Evolutionary conservation across 2,888 invertebrate genomes (phyloP), one percentile per base, ranked within the genome.

Genomic region (Cryptocephalus primarius): DNA sequence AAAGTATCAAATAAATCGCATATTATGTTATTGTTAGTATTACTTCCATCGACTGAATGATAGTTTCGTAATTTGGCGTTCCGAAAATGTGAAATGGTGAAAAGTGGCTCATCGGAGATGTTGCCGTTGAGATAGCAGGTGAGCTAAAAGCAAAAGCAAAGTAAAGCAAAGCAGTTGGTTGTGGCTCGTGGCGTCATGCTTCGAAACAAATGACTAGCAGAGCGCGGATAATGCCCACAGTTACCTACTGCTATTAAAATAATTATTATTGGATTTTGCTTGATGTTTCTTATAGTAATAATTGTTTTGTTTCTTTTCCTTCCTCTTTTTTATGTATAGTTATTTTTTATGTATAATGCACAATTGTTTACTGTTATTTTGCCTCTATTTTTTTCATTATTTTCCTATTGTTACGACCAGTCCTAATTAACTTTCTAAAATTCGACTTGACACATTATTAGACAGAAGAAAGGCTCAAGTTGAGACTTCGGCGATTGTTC

Each of bases 161-260:
- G 12, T n/a, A 11, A 36, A 36, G 36, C 12, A 12, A 11, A 14
- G 11, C 63, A 61, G 64, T 63, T 63, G 60, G 58, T 57, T 62
- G 60, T 66, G 70, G 70, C 71, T 71, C 71, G 71, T 70, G 70
- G 69, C 72, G 71, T 71, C 71, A 71, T 71, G 72, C 61, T 71
- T 71, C 64, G 72, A 69, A 70, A 66, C 72, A 70, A 72, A 71
- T 71, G 72, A 68, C 71, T 70, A 69, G 59, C 68, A 71, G 70
- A 70, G 70, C 72, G 71, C 68, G 65, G 68, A 70, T 71, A 71
- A 70, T 71, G 69, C 67, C 64, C 66, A 68, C 64, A 65, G 65
- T 67, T 66, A 65, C 66, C 66, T 64, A 67, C 67, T 64, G 60
- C 67, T 65, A 69, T 70, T 70, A 70, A 68, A 69, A 69, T 70